Base-by-base conservation (phyloP, 2,797 vertebrate genomes). In the Arremon aurantiirostris region DNA sequence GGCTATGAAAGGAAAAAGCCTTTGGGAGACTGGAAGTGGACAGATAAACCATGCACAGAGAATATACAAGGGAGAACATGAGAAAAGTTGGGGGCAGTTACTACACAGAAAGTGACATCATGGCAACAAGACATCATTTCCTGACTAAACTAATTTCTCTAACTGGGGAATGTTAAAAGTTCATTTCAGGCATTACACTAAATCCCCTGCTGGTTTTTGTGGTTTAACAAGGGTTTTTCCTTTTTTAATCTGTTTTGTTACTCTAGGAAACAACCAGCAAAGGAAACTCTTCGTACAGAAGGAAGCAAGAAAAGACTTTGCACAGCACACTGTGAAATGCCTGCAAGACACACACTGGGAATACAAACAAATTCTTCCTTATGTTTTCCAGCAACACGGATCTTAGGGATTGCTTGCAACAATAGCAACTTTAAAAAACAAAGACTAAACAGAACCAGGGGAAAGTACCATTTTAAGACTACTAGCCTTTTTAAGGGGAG, bases 291-390 rank as follows among this genome's bases (percentile, higher is more conserved):
- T 83, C 12, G 2, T 57, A 79, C 44, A 26, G 80, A 47, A 89
- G 75, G 49, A 90, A 95, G 59, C 39, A 91, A 90, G 73, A 52
- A 72, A 86, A 89, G 61, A 82, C 77, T 76, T 59, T 23, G 13
- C 66, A 73, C 41, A 89, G 64, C 44, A 4, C 72, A 26, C 46
- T 79, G 27, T 84, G 82, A 94, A 76, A 84, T 86, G 64, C 70
- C 92, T 88, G 56, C 60, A 89, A 83, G 88, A 94, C 71, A 66
- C 61, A 86, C 56, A 70, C 39, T 50, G 86, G 63, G 83, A 94
- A 70, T 49, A 93, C 57, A 92, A 95, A 94, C 73, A 86, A 79
- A 89, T 90, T 89, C 34, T 44, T 90, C 27, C 70, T 89, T 69
- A 84, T 76, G 32, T 91, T 91, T 95, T 92, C 47, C 83, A 92